These are phyloP conservation scores for Calyptommatus sinebrachiatus DNA, from an alignment of 2,113 vertebrate species.

Conservation along the genomic window DNA sequence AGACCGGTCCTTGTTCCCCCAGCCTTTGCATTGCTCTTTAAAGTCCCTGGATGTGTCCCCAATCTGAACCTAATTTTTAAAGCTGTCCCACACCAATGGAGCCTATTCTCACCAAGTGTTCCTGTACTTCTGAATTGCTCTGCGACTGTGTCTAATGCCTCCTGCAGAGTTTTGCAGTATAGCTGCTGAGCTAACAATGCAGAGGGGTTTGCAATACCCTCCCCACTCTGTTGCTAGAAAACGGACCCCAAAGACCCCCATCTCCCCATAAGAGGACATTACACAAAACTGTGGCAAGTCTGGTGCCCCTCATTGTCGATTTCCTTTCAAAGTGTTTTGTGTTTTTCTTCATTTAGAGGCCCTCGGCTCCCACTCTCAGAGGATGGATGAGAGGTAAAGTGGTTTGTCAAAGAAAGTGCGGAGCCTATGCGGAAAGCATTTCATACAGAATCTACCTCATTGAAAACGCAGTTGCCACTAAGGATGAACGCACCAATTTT, in stretches of 20 bases:
- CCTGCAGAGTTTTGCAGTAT: conserved; percentile 24
- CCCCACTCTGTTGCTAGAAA: conserved; percentile 11
- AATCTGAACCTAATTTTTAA: conserved; percentile 35
- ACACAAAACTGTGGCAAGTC: conserved; percentile 3
- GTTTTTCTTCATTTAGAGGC: conserved; percentile 3
- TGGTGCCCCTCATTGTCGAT: neutral
- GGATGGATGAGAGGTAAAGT: neutral
- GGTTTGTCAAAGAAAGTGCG: neutral
- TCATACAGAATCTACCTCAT: neutral
- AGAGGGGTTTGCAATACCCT: conserved; percentile 8
- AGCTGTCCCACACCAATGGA: conserved; percentile 14
- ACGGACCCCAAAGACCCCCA: neutral
- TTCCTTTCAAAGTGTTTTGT: conserved; percentile 13
- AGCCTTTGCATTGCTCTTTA: neutral
- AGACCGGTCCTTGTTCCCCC: neutral
- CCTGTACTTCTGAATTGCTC: conserved; percentile 27
- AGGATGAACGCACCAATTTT: neutral
- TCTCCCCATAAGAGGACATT: neutral
- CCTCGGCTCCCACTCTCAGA: neutral
- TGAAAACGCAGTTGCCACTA: neutral
- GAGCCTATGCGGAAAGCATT: neutral
- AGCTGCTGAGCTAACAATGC: conserved; percentile 8
- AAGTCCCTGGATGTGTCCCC: conserved; percentile 18
- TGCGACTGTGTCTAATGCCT: conserved; percentile 35
- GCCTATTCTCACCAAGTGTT: conserved; percentile 9